Evolutionary conservation across 2,888 invertebrate species (phyloP).

Genomic region (Adelphocoris suturalis): DNA sequence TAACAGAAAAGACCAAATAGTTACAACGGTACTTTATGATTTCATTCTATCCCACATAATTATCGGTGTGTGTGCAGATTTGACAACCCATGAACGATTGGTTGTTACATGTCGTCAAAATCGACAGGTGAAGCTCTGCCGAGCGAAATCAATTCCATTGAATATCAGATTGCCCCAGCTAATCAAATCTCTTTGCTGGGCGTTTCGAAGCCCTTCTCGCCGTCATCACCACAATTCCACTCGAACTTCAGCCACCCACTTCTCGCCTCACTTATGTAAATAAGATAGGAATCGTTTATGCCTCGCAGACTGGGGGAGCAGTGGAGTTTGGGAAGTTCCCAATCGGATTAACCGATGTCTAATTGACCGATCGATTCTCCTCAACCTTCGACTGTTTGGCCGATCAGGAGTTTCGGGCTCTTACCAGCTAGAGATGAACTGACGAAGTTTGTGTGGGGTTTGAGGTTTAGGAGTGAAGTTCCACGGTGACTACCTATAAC

Average conservation of each 20-base stretch:
- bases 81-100: neutral
- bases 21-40: too few relatives aligned
- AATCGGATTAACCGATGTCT: slow-evolving; percentile 52
- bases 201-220: neutral
- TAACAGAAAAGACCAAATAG: too few relatives aligned
- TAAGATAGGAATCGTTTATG: slow-evolving; percentile 40
- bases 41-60: too few relatives aligned
- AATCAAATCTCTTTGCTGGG: slow-evolving; percentile 38
- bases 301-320: neutral
- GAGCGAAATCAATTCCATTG: slow-evolving; percentile 37
- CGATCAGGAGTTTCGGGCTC: slow-evolving; percentile 12
- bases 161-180: slow-evolving; percentile 29
- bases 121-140: neutral
- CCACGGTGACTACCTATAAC: neutral
- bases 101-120: slow-evolving; percentile 22
- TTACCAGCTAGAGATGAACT: neutral
- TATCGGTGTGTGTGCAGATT: too few relatives aligned
- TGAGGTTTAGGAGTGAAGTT: neutral
- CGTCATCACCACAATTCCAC: slow-evolving; percentile 21
- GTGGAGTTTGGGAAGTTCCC: slow-evolving; percentile 1
- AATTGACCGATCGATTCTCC: slow-evolving; percentile 43
- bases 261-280: slow-evolving; percentile 35
- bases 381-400: neutral
- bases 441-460: neutral
- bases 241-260: slow-evolving; percentile 18